Conservation (phyloP, 64 coral and sea anemone genomes). For the Platygyra sinensis region DNA sequence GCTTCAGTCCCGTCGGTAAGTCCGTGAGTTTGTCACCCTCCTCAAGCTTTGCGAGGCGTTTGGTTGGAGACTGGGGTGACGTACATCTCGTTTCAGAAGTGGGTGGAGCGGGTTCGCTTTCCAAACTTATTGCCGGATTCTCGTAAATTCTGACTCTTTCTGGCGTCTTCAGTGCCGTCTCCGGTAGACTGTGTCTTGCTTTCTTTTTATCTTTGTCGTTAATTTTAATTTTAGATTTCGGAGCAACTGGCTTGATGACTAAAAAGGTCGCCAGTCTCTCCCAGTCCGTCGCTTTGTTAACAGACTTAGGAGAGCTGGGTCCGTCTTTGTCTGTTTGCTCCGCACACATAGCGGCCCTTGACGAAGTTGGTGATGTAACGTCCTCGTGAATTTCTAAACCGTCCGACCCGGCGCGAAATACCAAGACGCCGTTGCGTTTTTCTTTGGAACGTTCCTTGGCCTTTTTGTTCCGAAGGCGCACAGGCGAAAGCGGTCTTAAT, state of each 20-base stretch:
- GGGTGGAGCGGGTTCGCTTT: constrained; percentile 22
- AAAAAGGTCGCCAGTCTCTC: constrained; percentile 63
- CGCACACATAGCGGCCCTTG: constrained; percentile 27
- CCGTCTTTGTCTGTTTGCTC: background rate
- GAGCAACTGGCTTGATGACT: constrained; percentile 73
- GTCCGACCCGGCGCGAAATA: constrained; percentile 68
- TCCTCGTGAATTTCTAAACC: constrained; percentile 73
- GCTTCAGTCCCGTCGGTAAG: constrained; percentile 74
- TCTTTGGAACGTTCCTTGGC: background rate
- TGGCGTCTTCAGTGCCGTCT: background rate
- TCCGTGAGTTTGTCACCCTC: constrained; percentile 80
- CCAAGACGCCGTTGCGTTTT: constrained; percentile 78
- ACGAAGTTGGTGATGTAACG: constrained; percentile 8
- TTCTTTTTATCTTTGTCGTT: constrained; percentile 80
- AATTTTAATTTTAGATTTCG: constrained; percentile 59
- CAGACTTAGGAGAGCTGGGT: constrained; percentile 6
- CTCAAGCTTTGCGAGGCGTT: constrained; percentile 72
- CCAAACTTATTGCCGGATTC: constrained; percentile 61
- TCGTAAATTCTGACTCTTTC: constrained; percentile 80
- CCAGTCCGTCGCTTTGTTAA: constrained; percentile 47
- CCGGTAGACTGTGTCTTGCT: constrained; percentile 19
- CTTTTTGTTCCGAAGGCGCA: constrained; percentile 43
- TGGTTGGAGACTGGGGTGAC: constrained; percentile 55
- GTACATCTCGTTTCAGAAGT: constrained; percentile 11
- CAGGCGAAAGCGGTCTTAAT: constrained; percentile 50